phyloP scores from a whole-genome alignment of 2,113 vertebrate species.

The Thamnaconus septentrionalis region DNA sequence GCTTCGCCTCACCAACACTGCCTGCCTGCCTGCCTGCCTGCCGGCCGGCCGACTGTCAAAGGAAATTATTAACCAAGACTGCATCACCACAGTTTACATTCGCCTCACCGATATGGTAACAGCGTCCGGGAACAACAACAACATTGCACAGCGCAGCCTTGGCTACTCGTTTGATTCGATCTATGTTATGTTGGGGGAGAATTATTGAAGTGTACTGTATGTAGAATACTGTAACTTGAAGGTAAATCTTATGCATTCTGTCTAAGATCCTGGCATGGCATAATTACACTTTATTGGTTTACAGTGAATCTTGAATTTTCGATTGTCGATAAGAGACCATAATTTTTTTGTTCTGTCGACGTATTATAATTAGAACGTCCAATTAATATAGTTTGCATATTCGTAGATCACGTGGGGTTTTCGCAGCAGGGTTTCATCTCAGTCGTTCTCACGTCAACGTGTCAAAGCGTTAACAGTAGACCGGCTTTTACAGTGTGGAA shows the following conservation, averaged over 20 bases:
- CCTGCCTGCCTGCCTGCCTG: not conserved
- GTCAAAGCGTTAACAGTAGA: too few relatives aligned
- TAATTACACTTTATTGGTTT: not conserved
- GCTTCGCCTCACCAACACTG: not conserved
- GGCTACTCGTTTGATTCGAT: conserved; percentile 1
- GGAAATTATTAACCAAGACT: conserved; percentile 39
- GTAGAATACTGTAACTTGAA: too few relatives aligned
- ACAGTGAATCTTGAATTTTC: not conserved
- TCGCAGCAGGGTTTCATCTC: not conserved
- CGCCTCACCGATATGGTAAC: not conserved
- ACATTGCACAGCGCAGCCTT: not conserved
- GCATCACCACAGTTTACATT: not conserved
- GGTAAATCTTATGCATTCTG: too few relatives aligned
- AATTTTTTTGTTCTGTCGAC: not conserved
- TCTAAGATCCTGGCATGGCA: too few relatives aligned
- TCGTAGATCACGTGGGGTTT: not conserved
- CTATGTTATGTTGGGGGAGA: not conserved
- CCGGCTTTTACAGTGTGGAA: too few relatives aligned
- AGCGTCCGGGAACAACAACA: not conserved
- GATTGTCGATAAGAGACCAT: not conserved
- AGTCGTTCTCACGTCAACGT: not conserved
- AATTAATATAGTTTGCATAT: not conserved
- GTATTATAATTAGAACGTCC: not conserved
- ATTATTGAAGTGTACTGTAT: too few relatives aligned
- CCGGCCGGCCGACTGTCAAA: conserved; percentile 29